These are phyloP conservation scores for Nomada flava DNA, from an alignment of 2,888 invertebrate species.

Conservation along the genomic window DNA sequence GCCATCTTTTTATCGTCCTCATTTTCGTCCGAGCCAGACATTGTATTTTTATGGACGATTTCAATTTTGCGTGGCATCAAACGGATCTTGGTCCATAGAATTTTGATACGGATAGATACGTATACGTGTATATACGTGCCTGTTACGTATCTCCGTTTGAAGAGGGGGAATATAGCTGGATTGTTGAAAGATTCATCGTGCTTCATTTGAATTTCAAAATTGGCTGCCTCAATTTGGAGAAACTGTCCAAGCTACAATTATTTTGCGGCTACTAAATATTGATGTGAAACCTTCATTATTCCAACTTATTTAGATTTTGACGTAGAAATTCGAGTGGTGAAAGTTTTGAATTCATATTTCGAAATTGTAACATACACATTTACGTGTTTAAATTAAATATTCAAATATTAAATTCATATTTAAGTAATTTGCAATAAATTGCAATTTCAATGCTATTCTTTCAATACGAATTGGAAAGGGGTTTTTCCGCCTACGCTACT, in stretches of 20 bases:
- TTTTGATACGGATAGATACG: background rate
- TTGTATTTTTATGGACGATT: constrained; percentile 4
- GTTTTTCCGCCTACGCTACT: constrained; percentile 54
- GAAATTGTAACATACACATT: background rate
- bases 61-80: background rate
- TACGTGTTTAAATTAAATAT: background rate
- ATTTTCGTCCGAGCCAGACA: constrained; percentile 16
- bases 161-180: too few relatives aligned
- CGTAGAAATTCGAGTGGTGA: too few relatives aligned
- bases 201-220: background rate
- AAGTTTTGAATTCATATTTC: background rate
- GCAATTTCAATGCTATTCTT: background rate
- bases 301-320: too few relatives aligned
- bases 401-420: too few relatives aligned
- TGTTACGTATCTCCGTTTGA: too few relatives aligned
- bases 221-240: background rate
- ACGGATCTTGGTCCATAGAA: too few relatives aligned
- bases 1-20: constrained; percentile 30
- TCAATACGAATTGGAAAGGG: background rate
- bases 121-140: too few relatives aligned
- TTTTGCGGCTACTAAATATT: too few relatives aligned
- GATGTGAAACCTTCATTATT: too few relatives aligned
- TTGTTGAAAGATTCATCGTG: too few relatives aligned
- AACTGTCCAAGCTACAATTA: background rate
- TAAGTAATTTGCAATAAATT: too few relatives aligned